Evolutionary conservation across 1,140 invertebrate species (phyloP).

Genomic region (Bombus cullumanus): DNA sequence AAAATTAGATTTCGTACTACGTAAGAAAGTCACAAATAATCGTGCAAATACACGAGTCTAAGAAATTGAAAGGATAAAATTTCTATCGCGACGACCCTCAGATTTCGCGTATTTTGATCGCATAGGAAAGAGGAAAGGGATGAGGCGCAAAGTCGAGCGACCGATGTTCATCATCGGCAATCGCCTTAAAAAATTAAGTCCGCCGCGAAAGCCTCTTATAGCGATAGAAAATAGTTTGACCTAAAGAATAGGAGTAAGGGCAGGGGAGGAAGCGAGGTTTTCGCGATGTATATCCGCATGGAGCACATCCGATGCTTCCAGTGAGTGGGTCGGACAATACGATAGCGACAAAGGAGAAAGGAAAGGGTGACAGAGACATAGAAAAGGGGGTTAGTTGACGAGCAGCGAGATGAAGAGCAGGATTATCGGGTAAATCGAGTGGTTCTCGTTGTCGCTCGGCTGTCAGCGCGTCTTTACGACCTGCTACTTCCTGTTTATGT

Average conservation of each 20-base stretch:
- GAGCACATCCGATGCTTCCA: not conserved
- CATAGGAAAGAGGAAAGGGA: not conserved
- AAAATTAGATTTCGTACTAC: not conserved
- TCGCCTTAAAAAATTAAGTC: conserved; percentile 48
- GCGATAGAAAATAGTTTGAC: conserved; percentile 38
- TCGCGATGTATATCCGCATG: not conserved
- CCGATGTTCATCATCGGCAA: not conserved
- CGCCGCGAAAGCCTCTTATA: conserved; percentile 6
- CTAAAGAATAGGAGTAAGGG: not conserved
- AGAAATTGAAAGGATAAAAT: not conserved
- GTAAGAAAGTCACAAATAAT: not conserved
- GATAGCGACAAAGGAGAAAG: not conserved
- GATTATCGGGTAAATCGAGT: conserved; percentile 41
- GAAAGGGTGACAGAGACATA: not conserved
- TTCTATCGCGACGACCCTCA: not conserved
- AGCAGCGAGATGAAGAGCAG: not conserved
- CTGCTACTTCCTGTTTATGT: conserved; percentile 42
- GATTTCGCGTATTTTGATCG: not conserved
- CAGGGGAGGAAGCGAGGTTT: too few relatives aligned
- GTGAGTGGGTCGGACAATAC: conserved; percentile 19
- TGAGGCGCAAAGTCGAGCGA: not conserved
- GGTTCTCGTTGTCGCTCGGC: conserved; percentile 15
- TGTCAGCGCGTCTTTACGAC: conserved; percentile 44
- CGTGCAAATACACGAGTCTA: too few relatives aligned
- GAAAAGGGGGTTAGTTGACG: conserved; percentile 11